Evolutionary conservation across 2,888 invertebrate species (phyloP).

Genomic region (Acanthosepion pharaonis): DNA sequence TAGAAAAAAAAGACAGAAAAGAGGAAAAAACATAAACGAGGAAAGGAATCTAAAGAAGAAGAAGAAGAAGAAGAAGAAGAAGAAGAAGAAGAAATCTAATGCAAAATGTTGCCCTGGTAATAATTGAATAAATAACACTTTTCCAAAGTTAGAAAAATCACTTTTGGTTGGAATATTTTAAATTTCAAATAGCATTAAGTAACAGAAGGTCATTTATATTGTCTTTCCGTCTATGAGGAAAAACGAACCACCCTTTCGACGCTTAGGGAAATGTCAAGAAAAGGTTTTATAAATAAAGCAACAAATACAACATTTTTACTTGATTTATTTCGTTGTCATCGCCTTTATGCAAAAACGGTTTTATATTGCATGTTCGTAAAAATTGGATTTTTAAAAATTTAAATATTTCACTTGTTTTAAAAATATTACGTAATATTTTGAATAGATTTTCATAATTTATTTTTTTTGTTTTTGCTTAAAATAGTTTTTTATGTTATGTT

Average conservation of each 20-base stretch:
- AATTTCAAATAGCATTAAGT: not conserved
- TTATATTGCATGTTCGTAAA: not conserved
- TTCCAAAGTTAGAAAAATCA: not conserved
- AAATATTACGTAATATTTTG: no score
- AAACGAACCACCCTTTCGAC: not conserved
- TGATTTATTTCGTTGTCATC: not conserved
- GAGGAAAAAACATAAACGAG: no score
- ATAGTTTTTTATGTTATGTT: no score
- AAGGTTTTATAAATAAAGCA: not conserved
- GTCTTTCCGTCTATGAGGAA: not conserved
- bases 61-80: no score
- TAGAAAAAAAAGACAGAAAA: no score
- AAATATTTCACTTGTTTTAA: no score
- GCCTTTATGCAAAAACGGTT: not conserved
- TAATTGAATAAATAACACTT: not conserved
- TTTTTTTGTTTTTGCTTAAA: no score
- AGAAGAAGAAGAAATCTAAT: no score
- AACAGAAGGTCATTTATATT: not conserved
- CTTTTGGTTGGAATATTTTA: not conserved
- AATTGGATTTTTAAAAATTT: not conserved
- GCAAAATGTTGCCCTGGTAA: no score
- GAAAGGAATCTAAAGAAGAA: no score
- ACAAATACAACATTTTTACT: not conserved
- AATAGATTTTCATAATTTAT: no score
- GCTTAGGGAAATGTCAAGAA: not conserved